Evolutionary conservation across 2,888 invertebrate genomes (phyloP), one percentile per base, ranked within the genome.

Genomic region (Acronicta psi): DNA sequence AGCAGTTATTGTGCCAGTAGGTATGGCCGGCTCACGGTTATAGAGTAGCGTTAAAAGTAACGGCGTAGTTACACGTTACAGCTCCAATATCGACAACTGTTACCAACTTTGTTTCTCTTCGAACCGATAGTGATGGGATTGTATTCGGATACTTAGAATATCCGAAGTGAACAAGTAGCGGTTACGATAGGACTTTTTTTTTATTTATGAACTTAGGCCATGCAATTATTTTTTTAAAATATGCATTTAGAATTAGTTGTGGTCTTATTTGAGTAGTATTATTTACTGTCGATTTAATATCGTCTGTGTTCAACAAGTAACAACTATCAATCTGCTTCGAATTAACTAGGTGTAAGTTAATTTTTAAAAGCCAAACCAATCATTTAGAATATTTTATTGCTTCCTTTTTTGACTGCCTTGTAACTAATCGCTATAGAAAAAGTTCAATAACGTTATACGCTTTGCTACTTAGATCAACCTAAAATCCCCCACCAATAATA

Each of bases 41-140:
- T 67, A 57, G 45, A 56, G 47, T 80, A 79, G 82, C 75, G 77
- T 81, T 81, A 84, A 84, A 82, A 73, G 78, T 77, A 71, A 80
- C 83, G 80, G 79, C 80, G 80, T 76, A 72, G 83, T 81, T 73
- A 80, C 78, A 83, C 78, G 81, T 80, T 77, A 82, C 80, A 68
- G 79, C 69, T 69, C 71, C 80, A 80, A 75, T 84, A 80, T 80
- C 79, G 73, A 69, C 57, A 66, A 70, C 70, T 64, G 70, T 62
- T 68, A 64, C 69, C 62, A 74, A 78, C 75, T 78, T 68, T 79
- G 70, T 79, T 71, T 64, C 65, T 55, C 68, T 68, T 65, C 60
- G 47, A 57, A 71, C 29, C 45, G 45, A 47, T 67, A 73, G 79
- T 64, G 73, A 69, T 62, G 70, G 58, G 61, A 41, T 37, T 17